Percentiles rank a stretch among this genome's conserved stretches.
These are phyloP conservation scores for Pararge aegeria DNA, from an alignment of 1,140 invertebrate genomes.

Conservation along the genomic window DNA sequence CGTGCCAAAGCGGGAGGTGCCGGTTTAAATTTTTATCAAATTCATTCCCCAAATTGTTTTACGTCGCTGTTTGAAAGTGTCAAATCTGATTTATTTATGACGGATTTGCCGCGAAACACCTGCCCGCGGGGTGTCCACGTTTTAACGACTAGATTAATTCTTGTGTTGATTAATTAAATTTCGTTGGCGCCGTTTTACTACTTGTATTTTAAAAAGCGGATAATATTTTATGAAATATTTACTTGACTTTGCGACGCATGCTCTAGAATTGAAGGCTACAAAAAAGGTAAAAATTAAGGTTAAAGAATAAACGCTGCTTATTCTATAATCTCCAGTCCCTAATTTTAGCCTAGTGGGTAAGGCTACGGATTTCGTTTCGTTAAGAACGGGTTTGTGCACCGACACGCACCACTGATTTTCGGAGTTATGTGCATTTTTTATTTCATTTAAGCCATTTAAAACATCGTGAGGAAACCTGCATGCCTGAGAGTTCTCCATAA, in stretches of 20 bases:
- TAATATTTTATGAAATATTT: neutral
- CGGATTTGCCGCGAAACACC: conserved; percentile 54
- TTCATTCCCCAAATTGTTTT: conserved; percentile 51
- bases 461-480: too few species aligned
- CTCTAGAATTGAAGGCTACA: too few species aligned
- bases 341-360: too few species aligned
- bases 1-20: conserved; percentile 22
- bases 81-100: conserved; percentile 70
- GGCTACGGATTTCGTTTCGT: too few species aligned
- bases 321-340: too few species aligned
- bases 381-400: too few species aligned
- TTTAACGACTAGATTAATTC: conserved; percentile 7
- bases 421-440: too few species aligned
- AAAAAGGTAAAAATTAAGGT: too few species aligned
- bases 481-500: too few species aligned
- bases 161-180: conserved; percentile 5
- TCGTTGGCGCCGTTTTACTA: neutral
- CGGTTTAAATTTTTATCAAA: conserved; percentile 47
- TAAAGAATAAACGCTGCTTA: too few species aligned
- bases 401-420: too few species aligned
- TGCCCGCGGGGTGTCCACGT: conserved; percentile 45
- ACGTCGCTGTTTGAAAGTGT: conserved; percentile 50
- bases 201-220: neutral
- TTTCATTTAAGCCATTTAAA: too few species aligned
- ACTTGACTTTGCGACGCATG: neutral